Conservation (phyloP, 2,888 invertebrate species). For the Epinotia demarniana region DNA sequence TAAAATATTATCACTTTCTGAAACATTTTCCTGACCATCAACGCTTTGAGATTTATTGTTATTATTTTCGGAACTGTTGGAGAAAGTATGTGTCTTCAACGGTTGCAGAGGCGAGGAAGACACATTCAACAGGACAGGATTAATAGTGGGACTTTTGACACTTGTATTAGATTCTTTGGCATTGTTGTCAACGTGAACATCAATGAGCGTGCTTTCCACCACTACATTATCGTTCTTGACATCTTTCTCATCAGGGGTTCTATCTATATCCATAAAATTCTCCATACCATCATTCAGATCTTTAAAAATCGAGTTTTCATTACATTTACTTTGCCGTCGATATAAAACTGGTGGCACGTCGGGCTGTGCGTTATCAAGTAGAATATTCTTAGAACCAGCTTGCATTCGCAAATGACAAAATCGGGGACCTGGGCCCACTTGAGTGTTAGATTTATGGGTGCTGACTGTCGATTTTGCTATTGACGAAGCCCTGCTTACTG, state of each 20-base stretch:
- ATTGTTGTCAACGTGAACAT: conserved; percentile 77
- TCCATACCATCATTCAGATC: conserved; percentile 75
- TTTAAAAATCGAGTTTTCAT: conserved; percentile 77
- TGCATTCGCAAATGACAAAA: conserved; percentile 91
- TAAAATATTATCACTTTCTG: conserved; percentile 74
- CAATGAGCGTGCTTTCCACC: conserved; percentile 77
- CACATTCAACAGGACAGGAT: conserved; percentile 76
- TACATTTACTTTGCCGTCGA: conserved; percentile 84
- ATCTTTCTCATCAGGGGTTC: conserved; percentile 62
- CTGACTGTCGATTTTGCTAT: conserved; percentile 80
- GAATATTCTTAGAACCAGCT: conserved; percentile 91
- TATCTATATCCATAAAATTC: conserved; percentile 71
- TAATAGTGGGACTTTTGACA: conserved; percentile 67
- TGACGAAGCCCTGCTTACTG: conserved; percentile 78
- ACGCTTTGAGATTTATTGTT: conserved; percentile 73
- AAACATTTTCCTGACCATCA: conserved; percentile 68
- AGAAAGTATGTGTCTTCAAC: conserved; percentile 78
- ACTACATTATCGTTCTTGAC: conserved; percentile 70
- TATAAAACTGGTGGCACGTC: conserved; percentile 90
- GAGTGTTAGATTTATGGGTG: conserved; percentile 78
- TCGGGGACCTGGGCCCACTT: conserved; percentile 87
- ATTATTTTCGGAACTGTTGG: conserved; percentile 74
- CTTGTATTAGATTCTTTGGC: conserved; percentile 68
- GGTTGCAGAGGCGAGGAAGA: conserved; percentile 80
- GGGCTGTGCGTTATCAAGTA: conserved; percentile 91